These are phyloP conservation scores for Dryomyza anilis DNA, from an alignment of 2,888 invertebrate species.

Conservation along the genomic window DNA sequence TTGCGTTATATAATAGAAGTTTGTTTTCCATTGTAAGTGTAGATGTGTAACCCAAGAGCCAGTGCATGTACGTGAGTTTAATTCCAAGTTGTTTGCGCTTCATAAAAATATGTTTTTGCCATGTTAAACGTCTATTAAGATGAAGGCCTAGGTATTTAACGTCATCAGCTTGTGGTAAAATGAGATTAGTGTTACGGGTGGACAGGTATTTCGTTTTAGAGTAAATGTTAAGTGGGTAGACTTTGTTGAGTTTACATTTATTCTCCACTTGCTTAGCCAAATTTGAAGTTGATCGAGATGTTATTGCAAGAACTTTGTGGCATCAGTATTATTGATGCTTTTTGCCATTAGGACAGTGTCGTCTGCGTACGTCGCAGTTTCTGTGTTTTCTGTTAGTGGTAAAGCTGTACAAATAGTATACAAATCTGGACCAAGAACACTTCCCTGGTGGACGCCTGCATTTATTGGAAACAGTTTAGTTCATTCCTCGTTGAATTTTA, in stretches of 20 bases:
- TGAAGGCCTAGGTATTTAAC: slow-evolving; percentile 1
- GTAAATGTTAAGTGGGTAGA: too few species aligned
- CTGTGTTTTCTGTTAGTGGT: neutral
- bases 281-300: too few species aligned
- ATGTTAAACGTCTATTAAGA: neutral
- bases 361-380: neutral
- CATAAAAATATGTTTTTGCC: slow-evolving; percentile 6
- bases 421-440: neutral
- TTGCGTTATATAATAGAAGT: slow-evolving; percentile 14
- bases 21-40: slow-evolving; percentile 18
- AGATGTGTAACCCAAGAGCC: neutral
- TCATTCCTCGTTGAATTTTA: neutral
- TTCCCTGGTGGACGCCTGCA: neutral
- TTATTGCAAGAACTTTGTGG: neutral
- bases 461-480: too few species aligned
- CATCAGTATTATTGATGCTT: neutral
- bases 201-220: too few species aligned
- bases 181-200: neutral
- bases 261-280: too few species aligned
- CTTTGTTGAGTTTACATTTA: too few species aligned
- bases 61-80: slow-evolving; percentile 6
- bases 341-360: neutral
- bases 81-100: neutral
- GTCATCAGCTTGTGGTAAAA: neutral
- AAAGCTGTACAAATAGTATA: neutral